Evolutionary conservation across 2,113 vertebrate species (phyloP).

Genomic region (Acrocephalus kingi): DNA sequence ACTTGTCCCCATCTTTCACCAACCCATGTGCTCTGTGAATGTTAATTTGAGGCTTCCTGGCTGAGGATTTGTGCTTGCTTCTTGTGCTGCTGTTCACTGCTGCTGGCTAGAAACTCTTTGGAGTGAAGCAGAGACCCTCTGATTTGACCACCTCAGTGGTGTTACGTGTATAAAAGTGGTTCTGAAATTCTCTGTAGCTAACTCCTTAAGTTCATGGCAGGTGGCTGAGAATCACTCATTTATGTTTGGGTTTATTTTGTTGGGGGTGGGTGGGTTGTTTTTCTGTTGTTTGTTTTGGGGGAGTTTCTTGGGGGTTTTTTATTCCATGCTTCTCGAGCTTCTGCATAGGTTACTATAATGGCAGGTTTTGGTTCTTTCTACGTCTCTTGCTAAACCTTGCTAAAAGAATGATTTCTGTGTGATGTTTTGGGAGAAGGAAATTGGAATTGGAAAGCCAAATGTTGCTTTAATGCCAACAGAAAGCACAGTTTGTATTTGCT

Average conservation of each 20-base stretch:
- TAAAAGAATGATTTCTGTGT: background rate
- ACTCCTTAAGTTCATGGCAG: background rate
- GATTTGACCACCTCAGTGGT: background rate
- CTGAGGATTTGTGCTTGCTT: background rate
- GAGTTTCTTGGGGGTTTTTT: fast-evolving
- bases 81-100: background rate
- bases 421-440: background rate
- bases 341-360: background rate
- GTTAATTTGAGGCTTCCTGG: background rate
- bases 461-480: background rate
- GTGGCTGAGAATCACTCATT: background rate
- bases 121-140: background rate
- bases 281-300: background rate
- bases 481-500: background rate
- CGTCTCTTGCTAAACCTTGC: background rate
- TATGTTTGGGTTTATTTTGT: background rate
- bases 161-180: background rate
- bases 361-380: background rate
- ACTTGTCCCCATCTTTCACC: background rate
- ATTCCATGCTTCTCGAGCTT: background rate
- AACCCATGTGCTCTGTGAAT: background rate
- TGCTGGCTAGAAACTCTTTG: background rate
- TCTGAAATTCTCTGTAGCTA: background rate
- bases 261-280: background rate
- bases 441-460: background rate